Conservation (phyloP, 2,113 vertebrate species). For the Charina bottae region DNA sequence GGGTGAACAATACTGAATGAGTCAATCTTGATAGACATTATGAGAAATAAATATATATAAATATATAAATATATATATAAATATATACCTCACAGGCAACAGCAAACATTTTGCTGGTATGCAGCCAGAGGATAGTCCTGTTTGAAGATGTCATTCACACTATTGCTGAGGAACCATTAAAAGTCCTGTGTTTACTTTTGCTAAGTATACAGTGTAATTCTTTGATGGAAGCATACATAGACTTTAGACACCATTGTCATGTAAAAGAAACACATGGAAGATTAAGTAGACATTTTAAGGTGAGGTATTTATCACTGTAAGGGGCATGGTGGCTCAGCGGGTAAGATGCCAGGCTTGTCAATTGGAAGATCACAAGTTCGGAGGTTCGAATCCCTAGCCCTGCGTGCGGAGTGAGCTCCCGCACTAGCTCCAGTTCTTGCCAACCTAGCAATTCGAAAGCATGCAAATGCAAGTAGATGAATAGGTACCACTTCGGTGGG, state of each 20-base stretch:
- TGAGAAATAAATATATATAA: background rate
- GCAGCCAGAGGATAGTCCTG: constrained; percentile 57
- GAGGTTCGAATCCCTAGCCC: too few relatives aligned
- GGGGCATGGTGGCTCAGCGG: too few relatives aligned
- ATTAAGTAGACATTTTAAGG: constrained; percentile 66
- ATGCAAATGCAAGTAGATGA: too few relatives aligned
- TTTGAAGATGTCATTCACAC: constrained; percentile 78
- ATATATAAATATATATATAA: constrained; percentile 8
- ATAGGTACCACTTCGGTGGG: too few relatives aligned
- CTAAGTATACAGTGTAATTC: constrained; percentile 67
- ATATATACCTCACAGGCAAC: constrained; percentile 51
- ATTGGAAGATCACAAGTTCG: too few relatives aligned
- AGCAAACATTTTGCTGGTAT: constrained; percentile 56
- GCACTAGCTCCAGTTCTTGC: too few relatives aligned
- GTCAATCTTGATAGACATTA: constrained; percentile 43
- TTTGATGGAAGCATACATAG: constrained; percentile 66
- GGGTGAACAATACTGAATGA: constrained; percentile 31
- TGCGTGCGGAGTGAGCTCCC: too few relatives aligned
- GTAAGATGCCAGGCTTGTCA: too few relatives aligned
- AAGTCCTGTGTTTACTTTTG: constrained; percentile 67
- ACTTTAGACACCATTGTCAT: constrained; percentile 61
- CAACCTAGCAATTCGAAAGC: too few relatives aligned
- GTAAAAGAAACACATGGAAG: constrained; percentile 55
- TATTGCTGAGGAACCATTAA: constrained; percentile 59
- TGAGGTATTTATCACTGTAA: constrained; percentile 55